Base-by-base conservation (phyloP, 2,888 invertebrate genomes). In the Eupithecia subfuscata region DNA sequence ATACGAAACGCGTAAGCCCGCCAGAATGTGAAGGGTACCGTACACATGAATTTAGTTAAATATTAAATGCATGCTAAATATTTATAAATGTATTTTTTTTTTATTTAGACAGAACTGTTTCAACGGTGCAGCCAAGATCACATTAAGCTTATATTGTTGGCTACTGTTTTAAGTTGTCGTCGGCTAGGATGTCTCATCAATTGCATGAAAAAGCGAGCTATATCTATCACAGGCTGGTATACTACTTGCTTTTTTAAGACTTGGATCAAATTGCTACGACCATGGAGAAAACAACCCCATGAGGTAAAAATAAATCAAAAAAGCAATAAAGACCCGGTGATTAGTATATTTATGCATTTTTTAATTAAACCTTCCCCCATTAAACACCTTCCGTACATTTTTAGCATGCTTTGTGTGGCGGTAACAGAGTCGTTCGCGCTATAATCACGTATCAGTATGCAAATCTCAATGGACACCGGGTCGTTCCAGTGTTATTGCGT, bases 361-460 rank as follows among this genome's bases (percentile, higher is more conserved):
- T 67, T 68, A 16, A 68, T 68, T 68, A 68, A 43, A 68, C 14
- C 16, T 34, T 18, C 52, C 30, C 25, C 69, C 37, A 74, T 71
- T 72, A 77, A 74, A 67, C 71, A 67, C 71, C 74, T 77, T 70
- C 67, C 72, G 60, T 73, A 76, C 72, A 81, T 84, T 84, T 84
- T 79, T 73, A 79, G 76, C 80, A 77, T 82, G 80, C 83, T 82
- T 81, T 79, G 80, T 76, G 77, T 79, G 79, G 40, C 40, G 12
- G 37, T 80, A 81, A 85, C 86, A 85, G 86, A 86, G 82, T 87
- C 88, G 83, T 88, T 88, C 86, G 87, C 82, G 84, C 86, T 86
- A 90, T 90, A 91, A 92, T 90, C 88, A 88, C 87, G 88, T 89
- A 90, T 92, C 89, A 91, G 87, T 91, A 92, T 92, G 92, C 92